Base-by-base conservation (phyloP, 2,888 invertebrate species). In the Amphiduros pacificus region DNA sequence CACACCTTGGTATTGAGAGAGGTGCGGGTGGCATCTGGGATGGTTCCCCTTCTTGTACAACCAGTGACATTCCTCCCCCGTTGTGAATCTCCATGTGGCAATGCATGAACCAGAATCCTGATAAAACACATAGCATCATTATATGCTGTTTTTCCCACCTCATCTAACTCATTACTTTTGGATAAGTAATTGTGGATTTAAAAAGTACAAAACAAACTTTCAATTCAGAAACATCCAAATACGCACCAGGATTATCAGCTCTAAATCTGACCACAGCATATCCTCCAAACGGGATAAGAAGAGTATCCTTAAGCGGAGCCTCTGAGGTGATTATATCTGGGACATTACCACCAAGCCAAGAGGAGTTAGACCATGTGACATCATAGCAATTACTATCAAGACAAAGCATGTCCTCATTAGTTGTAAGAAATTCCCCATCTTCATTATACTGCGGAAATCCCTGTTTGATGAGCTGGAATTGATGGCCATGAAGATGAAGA, bases 241-340 rank as follows among this genome's bases (percentile, higher is more conserved):
- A n/a, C n/a, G n/a, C n/a, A 1, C 69, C 22, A 9, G 78, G 78
- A 60, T 77, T 79, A 14, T 65, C 62, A 0, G 79, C 78, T 24
- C 71, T 70, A 66, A 79, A 76, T 61, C 78, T 71, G 5, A 78
- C 66, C 1, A 73, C 74, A 27, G 74, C 76, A 60, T 79, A 80
- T 2, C 80, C 79, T 17, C 79, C 80, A 27, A 74, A 71, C 0
- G 80, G 80, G 2, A 80, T 65, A 36, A 75, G 68, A 1, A 80
- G 68, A 0, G 80, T 80, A 61, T 80, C 80, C 41, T 79, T 73
- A 31, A 66, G 69, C 3, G 73, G 70, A 24, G 79, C 60, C 1
- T 41, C 54, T 3, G 36, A 14, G 11, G 2, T 6, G 26, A 57
- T 29, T 4, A 64, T 26, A 11, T 48, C 62, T 4, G 63, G 60